A percentile compares a stretch with the other conserved stretches of the same genome.
Evolutionary conservation across 2,113 vertebrate genomes (phyloP).

Genomic region (Oophaga pumilio): DNA sequence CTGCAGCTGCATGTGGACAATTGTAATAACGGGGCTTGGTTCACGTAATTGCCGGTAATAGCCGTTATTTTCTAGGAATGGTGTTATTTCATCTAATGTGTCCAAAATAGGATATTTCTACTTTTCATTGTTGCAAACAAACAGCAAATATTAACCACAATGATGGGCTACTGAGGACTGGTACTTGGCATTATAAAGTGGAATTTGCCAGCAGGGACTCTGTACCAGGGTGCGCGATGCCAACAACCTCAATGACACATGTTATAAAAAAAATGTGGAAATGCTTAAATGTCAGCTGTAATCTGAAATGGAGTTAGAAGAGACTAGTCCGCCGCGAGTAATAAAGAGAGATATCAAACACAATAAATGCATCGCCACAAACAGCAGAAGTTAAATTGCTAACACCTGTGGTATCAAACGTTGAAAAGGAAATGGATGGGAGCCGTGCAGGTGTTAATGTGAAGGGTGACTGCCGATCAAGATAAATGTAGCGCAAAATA

Average conservation of each 20-base stretch:
- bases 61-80: neutral
- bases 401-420: constrained; percentile 44
- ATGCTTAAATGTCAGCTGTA: constrained; percentile 9
- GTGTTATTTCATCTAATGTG: neutral
- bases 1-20: constrained; percentile 5
- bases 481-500: constrained; percentile 40
- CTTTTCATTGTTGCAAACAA: neutral
- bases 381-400: constrained; percentile 25
- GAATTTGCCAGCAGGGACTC: constrained; percentile 9
- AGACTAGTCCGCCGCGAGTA: neutral
- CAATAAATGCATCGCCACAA: constrained; percentile 16
- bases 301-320: neutral
- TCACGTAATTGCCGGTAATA: constrained; percentile 8
- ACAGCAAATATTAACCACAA: neutral
- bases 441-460: constrained; percentile 34
- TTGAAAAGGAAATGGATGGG: constrained; percentile 2
- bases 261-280: constrained; percentile 23
- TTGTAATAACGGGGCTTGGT: constrained; percentile 6
- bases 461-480: constrained; percentile 46
- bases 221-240: neutral
- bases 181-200: neutral
- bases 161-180: neutral
- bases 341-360: constrained; percentile 45
- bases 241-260: neutral
- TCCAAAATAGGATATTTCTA: neutral